phyloP scores from a whole-genome alignment of 1,140 invertebrate species.

The Lanistes nyassanus region DNA sequence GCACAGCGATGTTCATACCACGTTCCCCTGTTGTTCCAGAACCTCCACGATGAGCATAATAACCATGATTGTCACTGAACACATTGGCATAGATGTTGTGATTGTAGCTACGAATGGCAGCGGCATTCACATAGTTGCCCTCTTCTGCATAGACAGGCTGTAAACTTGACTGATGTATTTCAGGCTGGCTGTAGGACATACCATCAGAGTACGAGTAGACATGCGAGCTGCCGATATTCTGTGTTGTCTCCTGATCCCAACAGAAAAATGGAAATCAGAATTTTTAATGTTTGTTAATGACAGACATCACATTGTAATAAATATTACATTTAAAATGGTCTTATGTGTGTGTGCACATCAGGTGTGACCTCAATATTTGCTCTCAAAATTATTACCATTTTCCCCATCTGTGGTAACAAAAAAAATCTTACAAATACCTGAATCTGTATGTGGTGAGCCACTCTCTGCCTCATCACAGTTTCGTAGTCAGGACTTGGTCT shows the following conservation, averaged over 20 bases:
- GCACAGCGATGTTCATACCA: slow-evolving; percentile 56
- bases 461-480: slow-evolving; percentile 80
- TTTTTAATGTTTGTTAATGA: neutral
- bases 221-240: slow-evolving; percentile 49
- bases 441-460: slow-evolving; percentile 46
- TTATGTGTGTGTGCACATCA: too few species aligned
- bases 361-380: too few species aligned
- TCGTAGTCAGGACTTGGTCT: slow-evolving; percentile 93
- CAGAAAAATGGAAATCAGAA: slow-evolving; percentile 27
- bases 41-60: slow-evolving; percentile 37
- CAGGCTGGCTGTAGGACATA: slow-evolving; percentile 57
- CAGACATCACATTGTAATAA: neutral
- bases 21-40: slow-evolving; percentile 23
- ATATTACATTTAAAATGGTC: neutral
- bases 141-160: slow-evolving; percentile 35
- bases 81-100: slow-evolving; percentile 55
- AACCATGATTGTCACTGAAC: slow-evolving; percentile 45
- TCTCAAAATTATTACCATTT: too few species aligned
- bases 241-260: slow-evolving; percentile 30
- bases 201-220: slow-evolving; percentile 49
- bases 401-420: too few species aligned
- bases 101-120: slow-evolving; percentile 46
- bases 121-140: slow-evolving; percentile 46
- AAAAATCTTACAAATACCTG: slow-evolving; percentile 6
- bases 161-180: slow-evolving; percentile 40